phyloP scores from a whole-genome alignment of 2,113 vertebrate genomes.

The Acanthisitta chloris region DNA sequence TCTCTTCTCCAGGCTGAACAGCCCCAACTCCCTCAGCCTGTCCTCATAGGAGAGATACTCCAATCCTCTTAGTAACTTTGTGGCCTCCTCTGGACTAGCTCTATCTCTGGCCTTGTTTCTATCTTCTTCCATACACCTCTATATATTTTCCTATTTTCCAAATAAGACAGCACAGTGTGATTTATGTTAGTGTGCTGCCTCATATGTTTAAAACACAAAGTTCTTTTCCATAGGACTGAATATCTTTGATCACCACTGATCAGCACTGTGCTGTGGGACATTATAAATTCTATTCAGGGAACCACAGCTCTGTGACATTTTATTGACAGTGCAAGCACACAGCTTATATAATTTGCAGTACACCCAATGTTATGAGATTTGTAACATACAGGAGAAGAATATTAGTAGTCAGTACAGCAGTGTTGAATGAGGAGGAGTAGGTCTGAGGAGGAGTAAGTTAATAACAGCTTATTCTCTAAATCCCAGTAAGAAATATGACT shows the following conservation, averaged over 20 bases:
- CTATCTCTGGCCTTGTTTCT: too few relatives aligned
- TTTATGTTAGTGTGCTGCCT: neutral
- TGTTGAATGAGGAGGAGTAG: neutral
- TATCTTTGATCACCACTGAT: neutral
- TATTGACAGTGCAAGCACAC: slow-evolving; percentile 1
- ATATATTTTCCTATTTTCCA: neutral
- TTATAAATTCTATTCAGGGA: slow-evolving; percentile 54
- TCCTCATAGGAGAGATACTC: too few relatives aligned
- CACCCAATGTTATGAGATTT: neutral
- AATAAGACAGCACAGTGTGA: neutral
- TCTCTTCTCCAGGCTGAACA: too few relatives aligned
- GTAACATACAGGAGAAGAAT: neutral
- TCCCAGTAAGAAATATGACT: neutral
- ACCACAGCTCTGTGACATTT: neutral
- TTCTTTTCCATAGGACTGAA: slow-evolving; percentile 33
- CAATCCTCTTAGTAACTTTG: too few relatives aligned
- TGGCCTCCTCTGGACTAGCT: too few relatives aligned
- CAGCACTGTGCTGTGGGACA: neutral
- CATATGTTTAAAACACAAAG: slow-evolving; percentile 37
- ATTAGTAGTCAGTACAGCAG: neutral
- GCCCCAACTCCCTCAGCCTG: too few relatives aligned
- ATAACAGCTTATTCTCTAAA: neutral
- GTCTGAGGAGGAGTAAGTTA: neutral
- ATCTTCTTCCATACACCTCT: neutral
- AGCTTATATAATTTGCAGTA: neutral